Evolutionary conservation across 1,140 invertebrate species (phyloP), one percentile per base, ranked within the genome.

Genomic region (Drosophila repleta): DNA sequence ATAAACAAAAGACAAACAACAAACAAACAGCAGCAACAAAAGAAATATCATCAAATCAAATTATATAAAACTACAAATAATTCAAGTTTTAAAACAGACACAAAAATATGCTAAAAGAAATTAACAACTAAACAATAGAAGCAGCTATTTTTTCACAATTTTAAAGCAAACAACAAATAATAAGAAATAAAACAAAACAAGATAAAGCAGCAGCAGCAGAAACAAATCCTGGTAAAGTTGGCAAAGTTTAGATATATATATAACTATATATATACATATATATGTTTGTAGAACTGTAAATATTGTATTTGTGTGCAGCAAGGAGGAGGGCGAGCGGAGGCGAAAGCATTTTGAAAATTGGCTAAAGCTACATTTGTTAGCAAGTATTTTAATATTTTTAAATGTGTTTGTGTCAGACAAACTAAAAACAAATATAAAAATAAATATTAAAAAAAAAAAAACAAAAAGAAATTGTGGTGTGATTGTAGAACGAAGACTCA

Each of bases 91-190:
- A 81, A 83, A 35, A 35, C 32, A 35, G 8, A 35, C 32, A 35
- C 64, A 66, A 52, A 71, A 81, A 66, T 67, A 77, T 46, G 66
- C 55, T 64, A 67, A 68, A 67, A 64, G 64, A 63, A 63, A 68
- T 26, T 52, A 76, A 76, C 24, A 81, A 78, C 66, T 74, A 80
- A 76, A 83, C 79, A 88, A 90, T 85, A 89, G 68, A 77, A 78
- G 74, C 88, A 87, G 85, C 85, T 90, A 90, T 90, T 90, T 90
- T 90, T 90, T 90, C 89, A 90, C 89, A 76, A 79, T 81, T 90
- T 88, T 90, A 82, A 79, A 69, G n/a, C n/a, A 84, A 78, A 67
- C 53, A 69, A 45, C 29, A 58, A 55, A 26, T 13, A 61, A 49
- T 26, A 48, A 65, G 66, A 63, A 48, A 60, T 57, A 49, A 66